Conservation (phyloP, 2,797 vertebrate species). For the Halcyon chelicuti region DNA sequence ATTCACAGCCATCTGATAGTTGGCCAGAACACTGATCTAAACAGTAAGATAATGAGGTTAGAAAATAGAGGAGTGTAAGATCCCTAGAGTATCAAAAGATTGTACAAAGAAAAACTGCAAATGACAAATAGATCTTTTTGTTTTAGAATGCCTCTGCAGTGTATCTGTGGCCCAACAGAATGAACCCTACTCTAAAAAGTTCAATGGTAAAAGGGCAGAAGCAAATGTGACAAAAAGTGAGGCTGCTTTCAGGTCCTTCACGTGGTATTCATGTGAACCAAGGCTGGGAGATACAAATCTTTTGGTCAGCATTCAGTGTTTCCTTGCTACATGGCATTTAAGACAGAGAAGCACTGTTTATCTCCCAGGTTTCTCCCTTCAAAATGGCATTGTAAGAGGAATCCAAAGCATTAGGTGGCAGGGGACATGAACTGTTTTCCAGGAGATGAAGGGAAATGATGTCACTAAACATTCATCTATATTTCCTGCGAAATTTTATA, state of each 20-base stretch:
- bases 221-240: background rate
- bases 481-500: background rate
- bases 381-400: background rate
- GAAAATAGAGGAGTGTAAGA: conserved; percentile 49
- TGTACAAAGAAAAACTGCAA: conserved; percentile 30
- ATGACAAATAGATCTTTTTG: conserved; percentile 18
- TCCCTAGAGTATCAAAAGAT: conserved; percentile 40
- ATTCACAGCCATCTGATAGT: conserved; percentile 59
- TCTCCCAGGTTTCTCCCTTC: background rate
- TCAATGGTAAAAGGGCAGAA: background rate
- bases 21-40: conserved; percentile 54
- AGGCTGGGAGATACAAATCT: background rate
- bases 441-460: background rate
- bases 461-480: background rate
- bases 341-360: background rate
- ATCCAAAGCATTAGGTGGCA: background rate
- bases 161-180: background rate
- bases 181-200: background rate
- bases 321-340: background rate
- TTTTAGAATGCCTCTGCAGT: background rate
- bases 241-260: background rate
- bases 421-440: background rate
- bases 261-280: background rate
- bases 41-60: conserved; percentile 48
- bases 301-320: background rate